Evolutionary conservation across 2,797 vertebrate genomes (phyloP).

Genomic region (Poecilia velifera): DNA sequence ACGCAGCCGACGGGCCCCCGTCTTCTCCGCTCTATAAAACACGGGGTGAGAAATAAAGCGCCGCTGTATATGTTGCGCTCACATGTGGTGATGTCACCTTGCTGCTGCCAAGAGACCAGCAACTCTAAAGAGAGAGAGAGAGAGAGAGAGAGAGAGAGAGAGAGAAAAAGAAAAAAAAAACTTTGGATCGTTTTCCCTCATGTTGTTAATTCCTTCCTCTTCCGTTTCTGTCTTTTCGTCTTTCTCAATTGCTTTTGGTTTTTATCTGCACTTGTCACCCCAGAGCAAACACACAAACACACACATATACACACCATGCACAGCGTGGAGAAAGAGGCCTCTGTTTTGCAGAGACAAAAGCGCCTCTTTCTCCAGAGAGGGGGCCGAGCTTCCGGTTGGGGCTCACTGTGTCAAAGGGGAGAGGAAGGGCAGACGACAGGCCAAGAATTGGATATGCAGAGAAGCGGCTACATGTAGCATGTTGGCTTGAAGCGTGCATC

Average conservation of each 20-base stretch:
- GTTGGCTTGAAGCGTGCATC: slow-evolving; percentile 27
- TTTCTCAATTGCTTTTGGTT: slow-evolving; percentile 69
- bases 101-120: slow-evolving; percentile 47
- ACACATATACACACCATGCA: slow-evolving; percentile 34
- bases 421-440: slow-evolving; percentile 80
- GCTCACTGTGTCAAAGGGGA: slow-evolving; percentile 86
- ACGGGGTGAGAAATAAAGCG: slow-evolving; percentile 77
- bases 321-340: slow-evolving; percentile 75
- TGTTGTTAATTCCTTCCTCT: slow-evolving; percentile 40
- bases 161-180: slow-evolving; percentile 26
- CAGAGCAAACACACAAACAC: slow-evolving; percentile 36
- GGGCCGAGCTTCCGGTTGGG: slow-evolving; percentile 86
- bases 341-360: slow-evolving; percentile 88
- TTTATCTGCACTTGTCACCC: slow-evolving; percentile 75
- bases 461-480: slow-evolving; percentile 15
- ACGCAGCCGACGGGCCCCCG: slow-evolving; percentile 51
- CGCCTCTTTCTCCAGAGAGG: slow-evolving; percentile 81
- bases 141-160: too few species aligned
- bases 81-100: slow-evolving; percentile 69
- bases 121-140: not conserved
- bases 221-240: slow-evolving; percentile 43
- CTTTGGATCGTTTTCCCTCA: slow-evolving; percentile 45
- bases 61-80: slow-evolving; percentile 80
- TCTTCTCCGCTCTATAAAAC: slow-evolving; percentile 43
- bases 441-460: slow-evolving; percentile 78